These are phyloP conservation scores for Alethe diademata DNA, from an alignment of 2,113 vertebrate species.

Conservation along the genomic window DNA sequence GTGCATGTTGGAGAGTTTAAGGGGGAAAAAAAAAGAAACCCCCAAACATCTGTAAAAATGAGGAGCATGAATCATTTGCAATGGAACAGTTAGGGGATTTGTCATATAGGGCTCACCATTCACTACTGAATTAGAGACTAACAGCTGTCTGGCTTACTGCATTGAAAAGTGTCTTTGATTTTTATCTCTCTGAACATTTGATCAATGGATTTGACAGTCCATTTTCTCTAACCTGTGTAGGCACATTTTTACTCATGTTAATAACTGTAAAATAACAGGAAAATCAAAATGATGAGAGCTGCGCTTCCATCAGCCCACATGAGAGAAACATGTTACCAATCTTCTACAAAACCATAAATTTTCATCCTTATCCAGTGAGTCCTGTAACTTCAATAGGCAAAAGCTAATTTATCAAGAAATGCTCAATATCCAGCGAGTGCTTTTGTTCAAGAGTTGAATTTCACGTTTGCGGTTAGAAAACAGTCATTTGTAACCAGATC, in stretches of 20 bases:
- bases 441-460: background rate
- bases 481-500: background rate
- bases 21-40: background rate
- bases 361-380: background rate
- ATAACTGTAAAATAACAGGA: background rate
- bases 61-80: background rate
- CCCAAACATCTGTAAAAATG: background rate
- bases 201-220: background rate
- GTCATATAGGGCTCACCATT: background rate
- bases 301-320: background rate
- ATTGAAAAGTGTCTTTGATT: background rate
- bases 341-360: background rate
- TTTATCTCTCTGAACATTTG: background rate
- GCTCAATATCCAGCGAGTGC: background rate
- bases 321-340: background rate
- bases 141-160: background rate
- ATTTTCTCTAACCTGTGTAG: background rate
- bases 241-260: background rate
- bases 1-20: background rate
- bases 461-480: background rate
- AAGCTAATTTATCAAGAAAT: background rate
- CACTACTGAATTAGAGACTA: background rate
- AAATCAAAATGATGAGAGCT: background rate
- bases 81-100: background rate
- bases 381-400: background rate